These are phyloP conservation scores for Amiota mariae DNA, from an alignment of 2,888 invertebrate genomes.

Conservation along the genomic window DNA sequence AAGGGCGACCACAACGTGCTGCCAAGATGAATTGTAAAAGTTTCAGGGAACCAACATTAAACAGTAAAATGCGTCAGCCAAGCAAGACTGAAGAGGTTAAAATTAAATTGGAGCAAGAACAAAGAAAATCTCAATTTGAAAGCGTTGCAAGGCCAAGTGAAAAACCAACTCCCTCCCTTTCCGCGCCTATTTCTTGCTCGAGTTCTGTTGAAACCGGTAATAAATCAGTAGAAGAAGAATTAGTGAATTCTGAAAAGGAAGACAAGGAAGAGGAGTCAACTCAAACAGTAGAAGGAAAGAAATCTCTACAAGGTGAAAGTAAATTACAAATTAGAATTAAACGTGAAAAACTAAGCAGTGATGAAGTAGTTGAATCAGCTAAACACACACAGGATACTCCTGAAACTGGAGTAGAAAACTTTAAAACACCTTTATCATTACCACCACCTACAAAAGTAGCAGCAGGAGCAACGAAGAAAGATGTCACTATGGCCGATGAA, in stretches of 20 bases:
- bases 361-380: neutral
- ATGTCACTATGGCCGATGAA: constrained; percentile 32
- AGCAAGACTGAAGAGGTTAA: constrained; percentile 46
- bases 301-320: neutral
- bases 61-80: constrained; percentile 63
- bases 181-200: neutral
- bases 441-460: constrained; percentile 35
- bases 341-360: constrained; percentile 59
- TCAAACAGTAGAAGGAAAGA: neutral
- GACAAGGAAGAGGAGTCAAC: neutral
- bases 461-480: neutral
- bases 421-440: constrained; percentile 3
- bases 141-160: neutral
- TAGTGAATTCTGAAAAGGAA: neutral
- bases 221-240: neutral
- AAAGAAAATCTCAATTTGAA: constrained; percentile 58
- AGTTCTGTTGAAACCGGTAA: neutral
- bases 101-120: constrained; percentile 66
- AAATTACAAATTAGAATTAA: constrained; percentile 59
- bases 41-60: constrained; percentile 63
- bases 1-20: constrained; percentile 63
- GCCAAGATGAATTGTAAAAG: constrained; percentile 66
- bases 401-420: neutral
- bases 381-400: too few relatives aligned
- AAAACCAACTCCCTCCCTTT: neutral